These are phyloP conservation scores for Upupa epops DNA, from an alignment of 2,113 vertebrate species.

Conservation along the genomic window DNA sequence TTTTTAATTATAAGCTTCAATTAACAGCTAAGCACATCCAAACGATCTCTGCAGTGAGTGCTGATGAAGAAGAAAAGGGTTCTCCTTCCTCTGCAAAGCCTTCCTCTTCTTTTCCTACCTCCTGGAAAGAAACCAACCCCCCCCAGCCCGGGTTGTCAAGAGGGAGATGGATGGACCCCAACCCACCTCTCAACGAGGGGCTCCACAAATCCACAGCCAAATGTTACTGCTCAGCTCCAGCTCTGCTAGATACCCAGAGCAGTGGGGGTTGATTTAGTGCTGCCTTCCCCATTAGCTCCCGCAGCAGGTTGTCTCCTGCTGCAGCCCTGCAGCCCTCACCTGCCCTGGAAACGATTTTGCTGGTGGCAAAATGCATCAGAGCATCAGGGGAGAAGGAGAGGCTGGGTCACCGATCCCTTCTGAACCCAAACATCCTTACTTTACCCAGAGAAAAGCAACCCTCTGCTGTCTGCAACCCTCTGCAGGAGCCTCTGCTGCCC, in stretches of 20 bases:
- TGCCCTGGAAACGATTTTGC: neutral
- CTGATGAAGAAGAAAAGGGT: neutral
- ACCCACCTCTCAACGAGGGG: neutral
- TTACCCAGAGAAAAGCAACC: neutral
- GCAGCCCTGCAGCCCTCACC: neutral
- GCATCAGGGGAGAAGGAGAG: neutral
- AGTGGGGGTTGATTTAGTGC: neutral
- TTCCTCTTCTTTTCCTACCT: neutral
- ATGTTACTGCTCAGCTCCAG: neutral
- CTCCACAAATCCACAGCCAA: neutral
- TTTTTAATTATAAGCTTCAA: conserved; percentile 66
- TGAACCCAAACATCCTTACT: rapidly evolving
- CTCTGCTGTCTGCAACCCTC: rapidly evolving
- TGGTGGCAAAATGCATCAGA: rapidly evolving
- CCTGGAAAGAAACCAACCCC: neutral
- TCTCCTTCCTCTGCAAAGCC: neutral
- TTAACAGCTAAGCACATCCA: conserved; percentile 38
- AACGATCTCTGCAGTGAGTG: conserved; percentile 48
- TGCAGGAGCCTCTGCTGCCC: rapidly evolving
- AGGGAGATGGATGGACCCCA: neutral
- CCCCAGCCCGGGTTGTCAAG: rapidly evolving
- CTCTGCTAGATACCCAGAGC: neutral
- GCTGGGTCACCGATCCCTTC: rapidly evolving
- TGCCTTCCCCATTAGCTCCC: neutral
- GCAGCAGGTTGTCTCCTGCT: neutral